Evolutionary conservation across 2,888 invertebrate species (phyloP).

Genomic region (Tolmerus cingulatus): DNA sequence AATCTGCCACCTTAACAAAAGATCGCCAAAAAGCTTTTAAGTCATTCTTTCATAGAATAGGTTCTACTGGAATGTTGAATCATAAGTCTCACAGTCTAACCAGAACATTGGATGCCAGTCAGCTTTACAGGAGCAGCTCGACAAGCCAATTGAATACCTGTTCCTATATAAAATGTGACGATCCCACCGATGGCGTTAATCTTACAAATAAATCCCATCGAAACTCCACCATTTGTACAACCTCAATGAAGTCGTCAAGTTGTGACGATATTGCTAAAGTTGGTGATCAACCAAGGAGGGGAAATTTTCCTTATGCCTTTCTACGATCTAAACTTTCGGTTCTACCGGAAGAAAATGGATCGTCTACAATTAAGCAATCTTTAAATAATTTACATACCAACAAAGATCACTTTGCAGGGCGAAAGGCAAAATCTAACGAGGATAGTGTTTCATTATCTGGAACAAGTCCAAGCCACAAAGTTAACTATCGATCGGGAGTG

Average conservation of each 20-base stretch:
- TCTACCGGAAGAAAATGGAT: constrained; percentile 75
- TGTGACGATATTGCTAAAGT: constrained; percentile 76
- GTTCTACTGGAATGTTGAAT: constrained; percentile 79
- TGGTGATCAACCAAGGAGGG: constrained; percentile 68
- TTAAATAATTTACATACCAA: constrained; percentile 52
- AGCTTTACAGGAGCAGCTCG: constrained; percentile 77
- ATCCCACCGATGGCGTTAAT: constrained; percentile 81
- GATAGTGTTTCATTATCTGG: constrained; percentile 55
- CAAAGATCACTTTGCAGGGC: constrained; percentile 25
- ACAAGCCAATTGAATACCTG: constrained; percentile 76
- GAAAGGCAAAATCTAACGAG: constrained; percentile 46
- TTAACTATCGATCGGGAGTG: constrained; percentile 54
- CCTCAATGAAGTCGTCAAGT: constrained; percentile 72
- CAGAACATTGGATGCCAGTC: constrained; percentile 38
- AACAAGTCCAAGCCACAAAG: constrained; percentile 55
- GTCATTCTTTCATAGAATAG: constrained; percentile 78
- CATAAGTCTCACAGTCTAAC: constrained; percentile 59
- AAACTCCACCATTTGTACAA: constrained; percentile 56
- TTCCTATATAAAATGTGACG: constrained; percentile 77
- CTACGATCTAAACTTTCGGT: constrained; percentile 79
- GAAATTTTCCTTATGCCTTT: constrained; percentile 80
- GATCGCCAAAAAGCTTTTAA: constrained; percentile 69
- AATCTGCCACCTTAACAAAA: constrained; percentile 48
- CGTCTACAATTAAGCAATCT: constrained; percentile 64
- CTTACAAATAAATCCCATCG: constrained; percentile 64